Base-by-base conservation (phyloP, 2,113 vertebrate genomes). In the Poeciliopsis prolifica region DNA sequence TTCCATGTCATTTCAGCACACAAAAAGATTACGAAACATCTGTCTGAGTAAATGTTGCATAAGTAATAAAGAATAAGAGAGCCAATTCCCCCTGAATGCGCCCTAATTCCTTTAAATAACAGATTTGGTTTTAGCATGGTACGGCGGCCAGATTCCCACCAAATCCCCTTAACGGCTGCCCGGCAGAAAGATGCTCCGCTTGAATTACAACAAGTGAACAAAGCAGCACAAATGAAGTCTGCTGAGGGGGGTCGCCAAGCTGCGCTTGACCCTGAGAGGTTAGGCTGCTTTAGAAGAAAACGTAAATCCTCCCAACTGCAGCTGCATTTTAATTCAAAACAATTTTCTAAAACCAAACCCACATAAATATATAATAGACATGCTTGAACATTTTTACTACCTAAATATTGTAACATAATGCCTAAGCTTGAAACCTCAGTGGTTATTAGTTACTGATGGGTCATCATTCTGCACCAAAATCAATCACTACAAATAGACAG, bases 31-130 rank as follows among this genome's bases (percentile, higher is more conserved):
- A 70, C 14, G 66, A 65, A 80, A 72, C 29, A 33, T 72, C 51
- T 6, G 48, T 29, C 58, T 79, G 70, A 73, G 68, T 73, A 86
- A 35, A 13, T 6, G 1, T 78, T 84, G 58, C 35, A 70, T 76
- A 84, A 87, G 78, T 76, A 58, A 68, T 70, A 28, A 77, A 40
- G 65, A 79, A 35, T 54, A 37, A 74, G 48, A 68, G 68, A 67
- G 61, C 61, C 63, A 70, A 77, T 77, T 85, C 65, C 64, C 72
- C 40, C 72, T 37, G 58, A 79, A 65, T 66, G 78, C 66, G 75
- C 70, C 79, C 82, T 75, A 70, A 82, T 70, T 84, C 82, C 66
- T 87, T 35, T 58, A 75, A 64, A 81, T 70, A 35, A 26, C 72
- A 77, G 61, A 75, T 87, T 84, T 78, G 37, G 42, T 63, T 74